phyloP scores from a whole-genome alignment of 2,113 vertebrate species.

The Motacilla alba region DNA sequence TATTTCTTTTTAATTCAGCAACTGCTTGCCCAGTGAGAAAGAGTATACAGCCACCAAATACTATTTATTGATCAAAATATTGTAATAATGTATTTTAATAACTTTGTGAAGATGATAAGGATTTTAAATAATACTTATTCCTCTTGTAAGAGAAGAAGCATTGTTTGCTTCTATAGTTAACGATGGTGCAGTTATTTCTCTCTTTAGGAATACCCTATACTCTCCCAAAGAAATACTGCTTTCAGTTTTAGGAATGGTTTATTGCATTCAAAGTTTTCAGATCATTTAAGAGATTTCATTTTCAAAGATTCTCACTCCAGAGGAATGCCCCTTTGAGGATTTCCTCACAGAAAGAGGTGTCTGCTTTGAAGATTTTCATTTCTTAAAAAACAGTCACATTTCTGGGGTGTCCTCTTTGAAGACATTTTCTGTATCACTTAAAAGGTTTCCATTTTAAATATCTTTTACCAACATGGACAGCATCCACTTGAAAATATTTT shows the following conservation, averaged over 20 bases:
- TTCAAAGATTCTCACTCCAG: conserved; percentile 67
- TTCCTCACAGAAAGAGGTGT: conserved; percentile 48
- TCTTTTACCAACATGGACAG: neutral
- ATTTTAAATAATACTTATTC: neutral
- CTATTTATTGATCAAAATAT: neutral
- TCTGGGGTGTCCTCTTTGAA: conserved; percentile 73
- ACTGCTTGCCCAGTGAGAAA: neutral
- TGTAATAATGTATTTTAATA: neutral
- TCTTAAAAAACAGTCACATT: conserved; percentile 50
- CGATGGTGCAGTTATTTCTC: neutral
- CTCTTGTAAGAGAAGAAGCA: neutral
- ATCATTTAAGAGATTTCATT: conserved; percentile 62
- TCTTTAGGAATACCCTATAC: neutral
- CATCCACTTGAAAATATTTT: conserved; percentile 18
- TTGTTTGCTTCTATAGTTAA: neutral
- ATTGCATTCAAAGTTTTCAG: conserved; percentile 61
- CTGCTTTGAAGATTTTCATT: conserved; percentile 69
- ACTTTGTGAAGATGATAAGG: neutral
- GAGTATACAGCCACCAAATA: neutral
- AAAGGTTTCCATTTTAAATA: conserved; percentile 56
- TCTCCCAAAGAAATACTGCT: conserved; percentile 3
- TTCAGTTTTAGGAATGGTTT: conserved; percentile 37
- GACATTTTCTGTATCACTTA: conserved; percentile 53
- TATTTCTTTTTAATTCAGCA: neutral
- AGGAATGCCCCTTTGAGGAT: conserved; percentile 68